Evolutionary conservation across 35 echinoderm and acorn worm species (phyloP), one percentile per base, ranked within the genome.

Genomic region (Apostichopus parvimensis): DNA sequence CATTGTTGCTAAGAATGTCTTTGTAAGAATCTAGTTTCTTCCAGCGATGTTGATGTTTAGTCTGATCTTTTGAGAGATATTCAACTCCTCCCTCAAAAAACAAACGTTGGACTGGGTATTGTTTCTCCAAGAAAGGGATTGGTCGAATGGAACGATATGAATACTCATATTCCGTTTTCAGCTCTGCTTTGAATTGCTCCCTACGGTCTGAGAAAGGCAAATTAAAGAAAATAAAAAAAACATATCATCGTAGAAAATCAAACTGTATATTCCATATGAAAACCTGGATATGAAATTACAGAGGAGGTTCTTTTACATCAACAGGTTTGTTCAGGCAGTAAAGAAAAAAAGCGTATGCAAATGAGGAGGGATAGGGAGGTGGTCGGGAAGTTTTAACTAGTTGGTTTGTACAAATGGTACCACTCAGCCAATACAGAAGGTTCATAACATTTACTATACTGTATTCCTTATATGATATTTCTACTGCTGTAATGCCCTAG

Each of bases 1-100:
- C 15, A 73, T 17, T 73, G 4, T n/a, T 10, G 70, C 0, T 73
- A 73, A 73, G 23, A 73, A 73, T 21, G 0, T 6, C 6, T 21
- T 73, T 73, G 5, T 4, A 73, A 73, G 70, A 73, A 15, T 73
- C 15, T 73, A 21, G 0, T 73, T 73, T 73, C 70, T 73, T n/a
- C n/a, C 70, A 21, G 13, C 15, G 6, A n/a, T 15, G 15, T 73
- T 17, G 11, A 17, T 17, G 11, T 73, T 73, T 15, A 73, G 6
- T 73, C 13, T 15, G 5, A 73, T 73, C 70, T 73, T 73, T 73
- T 4, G n/a, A 73, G 11, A 73, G 18, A 73, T 73, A 73, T 73
- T 23, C 70, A 73, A 73, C 70, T 73, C 70, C 70, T 73, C 70
- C 70, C 13, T 73, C 70, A n/a, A 73, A n/a, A 73, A 73, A 73